These are phyloP conservation scores for Drosophila greeni DNA, from an alignment of 2,888 invertebrate species.

Conservation along the genomic window DNA sequence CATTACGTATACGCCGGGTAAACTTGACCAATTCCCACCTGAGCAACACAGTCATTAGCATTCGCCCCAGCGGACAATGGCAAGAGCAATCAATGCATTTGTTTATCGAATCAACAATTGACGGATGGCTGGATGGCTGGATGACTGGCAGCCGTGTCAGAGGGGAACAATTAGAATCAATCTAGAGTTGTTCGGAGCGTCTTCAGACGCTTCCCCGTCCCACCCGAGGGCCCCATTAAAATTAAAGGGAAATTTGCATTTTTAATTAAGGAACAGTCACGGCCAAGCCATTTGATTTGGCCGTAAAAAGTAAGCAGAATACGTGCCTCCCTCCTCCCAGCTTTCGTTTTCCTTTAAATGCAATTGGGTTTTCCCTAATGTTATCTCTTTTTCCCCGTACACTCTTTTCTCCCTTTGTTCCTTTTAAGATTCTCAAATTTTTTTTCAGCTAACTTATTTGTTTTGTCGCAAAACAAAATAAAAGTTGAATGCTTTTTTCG, in stretches of 20 bases:
- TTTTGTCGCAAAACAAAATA: conserved; percentile 46
- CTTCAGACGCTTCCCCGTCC: background rate
- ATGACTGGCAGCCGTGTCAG: conserved; percentile 46
- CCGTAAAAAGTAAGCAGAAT: conserved; percentile 38
- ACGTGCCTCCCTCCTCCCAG: conserved; percentile 15
- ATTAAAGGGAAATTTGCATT: conserved; percentile 59
- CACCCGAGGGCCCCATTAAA: conserved; percentile 34
- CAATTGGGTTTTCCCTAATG: conserved; percentile 36
- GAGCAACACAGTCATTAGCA: conserved; percentile 27
- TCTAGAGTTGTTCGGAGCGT: conserved; percentile 27
- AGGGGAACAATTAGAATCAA: conserved; percentile 61
- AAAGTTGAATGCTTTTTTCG: conserved; percentile 47
- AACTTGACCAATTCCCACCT: conserved; percentile 36
- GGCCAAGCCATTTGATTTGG: conserved; percentile 32
- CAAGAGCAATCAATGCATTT: conserved; percentile 55
- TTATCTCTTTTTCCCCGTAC: conserved; percentile 20
- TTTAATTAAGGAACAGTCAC: conserved; percentile 59
- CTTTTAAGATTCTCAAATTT: conserved; percentile 15
- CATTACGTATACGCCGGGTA: conserved; percentile 35
- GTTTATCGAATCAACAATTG: conserved; percentile 35
- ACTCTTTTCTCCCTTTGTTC: conserved; percentile 15
- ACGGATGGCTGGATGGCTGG: conserved; percentile 47
- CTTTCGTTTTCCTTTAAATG: conserved; percentile 23
- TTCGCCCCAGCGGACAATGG: conserved; percentile 23
- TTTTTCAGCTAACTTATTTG: conserved; percentile 47